Conservation (phyloP, 2,888 invertebrate species). For the Meliscaeva auricollis region DNA sequence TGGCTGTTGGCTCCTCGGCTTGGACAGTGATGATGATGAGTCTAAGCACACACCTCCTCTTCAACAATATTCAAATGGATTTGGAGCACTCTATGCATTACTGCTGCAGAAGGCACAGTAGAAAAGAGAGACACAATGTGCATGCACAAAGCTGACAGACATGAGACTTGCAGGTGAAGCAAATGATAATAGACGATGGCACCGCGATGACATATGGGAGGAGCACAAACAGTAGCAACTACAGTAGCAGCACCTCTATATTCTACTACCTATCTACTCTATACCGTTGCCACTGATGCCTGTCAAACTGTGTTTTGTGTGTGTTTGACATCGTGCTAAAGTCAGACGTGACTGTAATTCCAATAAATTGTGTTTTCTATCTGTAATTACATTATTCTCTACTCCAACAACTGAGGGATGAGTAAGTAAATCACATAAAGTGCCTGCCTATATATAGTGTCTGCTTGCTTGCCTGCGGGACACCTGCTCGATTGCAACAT, state of each 20-base stretch:
- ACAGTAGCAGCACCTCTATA: constrained; percentile 13
- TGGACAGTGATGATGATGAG: constrained; percentile 69
- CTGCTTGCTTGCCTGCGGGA: constrained; percentile 49
- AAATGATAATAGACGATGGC: constrained; percentile 72
- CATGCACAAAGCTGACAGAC: constrained; percentile 61
- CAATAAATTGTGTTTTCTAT: constrained; percentile 67
- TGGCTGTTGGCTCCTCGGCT: constrained; percentile 29
- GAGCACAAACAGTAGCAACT: constrained; percentile 51
- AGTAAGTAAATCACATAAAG: constrained; percentile 66
- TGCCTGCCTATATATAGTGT: constrained; percentile 59
- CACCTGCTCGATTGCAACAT: constrained; percentile 55
- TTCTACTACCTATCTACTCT: neutral
- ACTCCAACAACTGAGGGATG: constrained; percentile 36
- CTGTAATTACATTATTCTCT: constrained; percentile 67
- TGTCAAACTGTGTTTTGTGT: constrained; percentile 36
- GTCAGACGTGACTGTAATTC: constrained; percentile 72
- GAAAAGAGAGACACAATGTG: constrained; percentile 17
- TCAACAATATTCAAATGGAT: constrained; percentile 58
- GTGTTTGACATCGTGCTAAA: constrained; percentile 66
- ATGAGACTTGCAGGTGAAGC: constrained; percentile 66
- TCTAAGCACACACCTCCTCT: constrained; percentile 51
- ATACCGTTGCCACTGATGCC: neutral
- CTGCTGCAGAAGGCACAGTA: neutral
- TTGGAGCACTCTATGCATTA: constrained; percentile 40
- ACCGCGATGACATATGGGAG: constrained; percentile 69